These are phyloP conservation scores for Diadromus collaris DNA, from an alignment of 2,888 invertebrate genomes.

Conservation along the genomic window DNA sequence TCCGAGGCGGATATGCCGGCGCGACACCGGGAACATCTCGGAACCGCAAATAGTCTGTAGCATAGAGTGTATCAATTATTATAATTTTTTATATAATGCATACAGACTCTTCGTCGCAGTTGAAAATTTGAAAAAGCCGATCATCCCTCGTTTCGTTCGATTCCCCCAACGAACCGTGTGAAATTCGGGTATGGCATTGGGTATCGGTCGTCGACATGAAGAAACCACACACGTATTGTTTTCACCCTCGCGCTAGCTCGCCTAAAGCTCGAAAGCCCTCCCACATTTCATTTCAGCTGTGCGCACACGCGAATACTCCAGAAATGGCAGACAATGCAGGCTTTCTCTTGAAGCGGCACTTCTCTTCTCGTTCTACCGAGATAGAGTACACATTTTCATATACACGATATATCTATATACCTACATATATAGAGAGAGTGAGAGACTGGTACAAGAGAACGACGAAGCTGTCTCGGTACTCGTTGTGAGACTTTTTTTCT, in stretches of 20 bases:
- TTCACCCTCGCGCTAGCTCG: constrained; percentile 26
- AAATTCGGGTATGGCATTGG: constrained; percentile 19
- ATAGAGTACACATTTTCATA: constrained; percentile 36
- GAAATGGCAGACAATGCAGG: constrained; percentile 66
- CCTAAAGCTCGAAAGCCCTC: constrained; percentile 61
- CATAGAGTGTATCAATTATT: constrained; percentile 46
- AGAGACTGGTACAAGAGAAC: neutral
- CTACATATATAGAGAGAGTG: neutral
- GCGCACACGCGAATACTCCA: constrained; percentile 57
- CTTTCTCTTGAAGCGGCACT: constrained; percentile 55
- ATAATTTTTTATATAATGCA: neutral
- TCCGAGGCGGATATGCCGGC: constrained; percentile 93
- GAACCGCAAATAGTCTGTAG: constrained; percentile 91
- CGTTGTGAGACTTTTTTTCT: neutral
- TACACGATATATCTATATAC: constrained; percentile 22
- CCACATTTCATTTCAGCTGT: constrained; percentile 62
- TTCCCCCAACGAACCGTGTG: neutral
- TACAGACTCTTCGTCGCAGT: neutral
- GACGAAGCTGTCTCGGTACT: constrained; percentile 17
- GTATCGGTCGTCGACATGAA: constrained; percentile 1
- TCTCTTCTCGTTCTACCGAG: constrained; percentile 50
- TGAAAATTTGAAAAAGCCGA: no score
- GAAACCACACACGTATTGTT: constrained; percentile 36
- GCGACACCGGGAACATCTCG: constrained; percentile 92
- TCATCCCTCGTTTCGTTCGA: neutral